phyloP scores from a whole-genome alignment of 2,113 vertebrate species.

The Indicator maculatus region DNA sequence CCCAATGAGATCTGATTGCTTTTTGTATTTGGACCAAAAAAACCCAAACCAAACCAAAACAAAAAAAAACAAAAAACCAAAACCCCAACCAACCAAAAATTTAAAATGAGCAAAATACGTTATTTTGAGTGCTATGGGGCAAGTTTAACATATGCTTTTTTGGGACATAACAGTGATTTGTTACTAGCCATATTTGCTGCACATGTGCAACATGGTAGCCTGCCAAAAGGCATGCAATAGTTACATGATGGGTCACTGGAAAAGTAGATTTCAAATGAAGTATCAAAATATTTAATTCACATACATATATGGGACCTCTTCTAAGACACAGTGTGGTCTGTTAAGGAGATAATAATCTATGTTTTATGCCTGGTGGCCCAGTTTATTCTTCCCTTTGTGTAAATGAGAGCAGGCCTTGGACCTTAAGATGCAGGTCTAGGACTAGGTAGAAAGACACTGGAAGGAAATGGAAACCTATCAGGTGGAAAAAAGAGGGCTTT shows the following conservation, averaged over 20 bases:
- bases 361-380: not conserved
- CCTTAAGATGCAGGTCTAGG: not conserved
- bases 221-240: constrained; percentile 48
- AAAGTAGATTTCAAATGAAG: constrained; percentile 51
- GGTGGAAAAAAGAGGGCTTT: not conserved
- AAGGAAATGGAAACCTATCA: not conserved
- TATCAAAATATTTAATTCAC: constrained; percentile 45
- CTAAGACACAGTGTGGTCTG: constrained; percentile 32
- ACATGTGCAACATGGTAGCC: constrained; percentile 38
- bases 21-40: constrained; percentile 40
- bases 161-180: constrained; percentile 14
- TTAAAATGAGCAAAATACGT: constrained; percentile 53
- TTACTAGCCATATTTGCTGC: constrained; percentile 47
- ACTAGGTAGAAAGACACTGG: not conserved
- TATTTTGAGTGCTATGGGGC: constrained; percentile 19
- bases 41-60: not conserved
- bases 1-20: constrained; percentile 66
- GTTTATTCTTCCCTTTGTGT: not conserved
- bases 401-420: not conserved
- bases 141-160: constrained; percentile 45
- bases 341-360: constrained; percentile 54
- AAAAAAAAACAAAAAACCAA: no score
- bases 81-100: not conserved
- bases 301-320: constrained; percentile 41
- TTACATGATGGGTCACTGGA: constrained; percentile 42